These are phyloP conservation scores for Cydia fagiglandana DNA, from an alignment of 1,140 invertebrate species.

Conservation along the genomic window DNA sequence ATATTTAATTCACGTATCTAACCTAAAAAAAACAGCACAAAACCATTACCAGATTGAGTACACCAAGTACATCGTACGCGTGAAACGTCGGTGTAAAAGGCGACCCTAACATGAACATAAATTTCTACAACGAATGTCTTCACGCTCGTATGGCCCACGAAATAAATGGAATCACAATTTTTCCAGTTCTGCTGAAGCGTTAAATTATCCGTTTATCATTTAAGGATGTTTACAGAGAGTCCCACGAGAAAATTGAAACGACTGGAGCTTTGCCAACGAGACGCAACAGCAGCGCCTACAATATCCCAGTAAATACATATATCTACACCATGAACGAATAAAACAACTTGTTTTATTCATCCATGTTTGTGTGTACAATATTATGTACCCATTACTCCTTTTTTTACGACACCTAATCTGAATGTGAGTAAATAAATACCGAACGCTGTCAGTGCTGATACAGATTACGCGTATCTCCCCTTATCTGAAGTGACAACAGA, in stretches of 20 bases:
- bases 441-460: not conserved
- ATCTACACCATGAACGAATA: not conserved
- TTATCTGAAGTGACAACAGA: not conserved
- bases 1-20: too few relatives aligned
- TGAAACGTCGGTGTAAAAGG: not conserved
- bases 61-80: too few relatives aligned
- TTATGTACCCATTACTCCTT: too few relatives aligned
- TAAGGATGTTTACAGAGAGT: conserved; percentile 72
- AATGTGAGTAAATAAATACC: too few relatives aligned
- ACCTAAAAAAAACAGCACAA: too few relatives aligned
- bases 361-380: too few relatives aligned
- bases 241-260: conserved; percentile 74
- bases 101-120: conserved; percentile 48
- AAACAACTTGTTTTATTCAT: too few relatives aligned
- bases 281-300: conserved; percentile 49
- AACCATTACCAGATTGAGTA: too few relatives aligned
- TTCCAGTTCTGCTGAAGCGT: conserved; percentile 64
- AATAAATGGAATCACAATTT: conserved; percentile 69
- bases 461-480: conserved; percentile 2
- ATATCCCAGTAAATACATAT: conserved; percentile 8
- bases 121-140: conserved; percentile 56
- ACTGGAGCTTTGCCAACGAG: conserved; percentile 72
- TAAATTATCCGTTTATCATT: conserved; percentile 76
- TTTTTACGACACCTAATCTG: too few relatives aligned
- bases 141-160: conserved; percentile 61